Conservation (phyloP, 2,113 vertebrate species). For the Laticauda laticaudata region DNA sequence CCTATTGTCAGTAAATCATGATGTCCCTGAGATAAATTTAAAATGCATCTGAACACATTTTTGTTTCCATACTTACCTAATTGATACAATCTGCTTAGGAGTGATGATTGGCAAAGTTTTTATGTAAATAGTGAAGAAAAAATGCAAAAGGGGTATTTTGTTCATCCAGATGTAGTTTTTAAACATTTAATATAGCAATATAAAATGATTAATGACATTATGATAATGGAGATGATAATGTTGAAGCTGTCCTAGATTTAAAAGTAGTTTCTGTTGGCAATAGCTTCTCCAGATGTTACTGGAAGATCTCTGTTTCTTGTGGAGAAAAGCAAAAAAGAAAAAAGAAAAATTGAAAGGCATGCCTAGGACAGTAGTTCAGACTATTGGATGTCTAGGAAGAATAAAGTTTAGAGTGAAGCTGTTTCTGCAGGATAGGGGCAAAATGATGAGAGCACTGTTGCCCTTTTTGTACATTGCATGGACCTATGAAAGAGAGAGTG, state of each 20-base stretch:
- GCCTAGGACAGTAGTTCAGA: not conserved
- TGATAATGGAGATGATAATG: not conserved
- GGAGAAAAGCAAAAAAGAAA: not conserved
- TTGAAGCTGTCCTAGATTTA: not conserved
- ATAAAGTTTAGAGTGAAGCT: not conserved
- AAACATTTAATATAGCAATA: constrained; percentile 4
- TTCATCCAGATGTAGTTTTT: not conserved
- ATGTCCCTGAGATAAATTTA: not conserved
- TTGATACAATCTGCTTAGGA: not conserved
- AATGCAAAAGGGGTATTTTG: not conserved
- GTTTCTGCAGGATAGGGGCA: not conserved
- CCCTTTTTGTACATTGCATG: not conserved
- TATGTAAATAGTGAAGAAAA: not conserved
- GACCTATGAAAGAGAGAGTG: not conserved
- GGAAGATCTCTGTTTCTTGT: not conserved
- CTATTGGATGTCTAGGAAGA: not conserved
- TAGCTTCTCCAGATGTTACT: not conserved
- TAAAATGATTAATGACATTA: not conserved
- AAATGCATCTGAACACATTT: constrained; percentile 3
- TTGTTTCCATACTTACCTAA: not conserved
- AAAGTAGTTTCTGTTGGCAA: not conserved
- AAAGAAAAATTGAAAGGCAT: not conserved
- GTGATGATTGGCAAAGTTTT: not conserved
- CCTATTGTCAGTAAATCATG: constrained; percentile 21
- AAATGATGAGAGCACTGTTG: not conserved